Conservation (phyloP, 2,113 vertebrate genomes). For the Saccopteryx bilineata region DNA sequence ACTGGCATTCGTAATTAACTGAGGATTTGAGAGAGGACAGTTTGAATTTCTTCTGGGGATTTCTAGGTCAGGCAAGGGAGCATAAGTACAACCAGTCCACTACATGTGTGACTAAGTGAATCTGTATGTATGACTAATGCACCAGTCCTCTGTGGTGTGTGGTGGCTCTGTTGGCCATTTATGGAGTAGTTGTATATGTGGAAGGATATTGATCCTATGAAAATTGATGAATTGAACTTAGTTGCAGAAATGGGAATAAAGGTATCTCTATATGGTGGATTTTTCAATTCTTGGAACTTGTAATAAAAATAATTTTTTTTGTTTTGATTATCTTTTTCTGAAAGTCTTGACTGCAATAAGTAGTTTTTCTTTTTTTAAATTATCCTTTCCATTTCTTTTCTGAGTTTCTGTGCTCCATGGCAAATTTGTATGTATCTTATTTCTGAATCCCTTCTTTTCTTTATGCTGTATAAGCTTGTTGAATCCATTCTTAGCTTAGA, state of each 20-base stretch:
- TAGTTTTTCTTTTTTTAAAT: constrained; percentile 60
- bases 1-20: not conserved
- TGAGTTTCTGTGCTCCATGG: not conserved
- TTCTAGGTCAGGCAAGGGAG: constrained; percentile 40
- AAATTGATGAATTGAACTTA: constrained; percentile 40
- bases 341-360: not conserved
- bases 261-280: not conserved
- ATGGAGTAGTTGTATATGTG: not conserved
- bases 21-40: not conserved
- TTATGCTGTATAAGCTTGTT: not conserved
- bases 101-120: not conserved
- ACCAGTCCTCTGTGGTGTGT: not conserved
- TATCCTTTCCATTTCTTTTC: not conserved
- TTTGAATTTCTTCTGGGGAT: constrained; percentile 44
- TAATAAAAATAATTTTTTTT: constrained; percentile 57
- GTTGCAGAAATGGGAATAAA: constrained; percentile 34
- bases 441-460: constrained; percentile 9
- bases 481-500: not conserved
- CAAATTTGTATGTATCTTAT: not conserved
- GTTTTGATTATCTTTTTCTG: constrained; percentile 29
- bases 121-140: not conserved
- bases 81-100: not conserved
- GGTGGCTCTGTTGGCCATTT: not conserved
- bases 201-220: constrained; percentile 34
- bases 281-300: constrained; percentile 12